These are phyloP conservation scores for Pelodiscus sinensis DNA, from an alignment of 2,113 vertebrate species.

Conservation along the genomic window DNA sequence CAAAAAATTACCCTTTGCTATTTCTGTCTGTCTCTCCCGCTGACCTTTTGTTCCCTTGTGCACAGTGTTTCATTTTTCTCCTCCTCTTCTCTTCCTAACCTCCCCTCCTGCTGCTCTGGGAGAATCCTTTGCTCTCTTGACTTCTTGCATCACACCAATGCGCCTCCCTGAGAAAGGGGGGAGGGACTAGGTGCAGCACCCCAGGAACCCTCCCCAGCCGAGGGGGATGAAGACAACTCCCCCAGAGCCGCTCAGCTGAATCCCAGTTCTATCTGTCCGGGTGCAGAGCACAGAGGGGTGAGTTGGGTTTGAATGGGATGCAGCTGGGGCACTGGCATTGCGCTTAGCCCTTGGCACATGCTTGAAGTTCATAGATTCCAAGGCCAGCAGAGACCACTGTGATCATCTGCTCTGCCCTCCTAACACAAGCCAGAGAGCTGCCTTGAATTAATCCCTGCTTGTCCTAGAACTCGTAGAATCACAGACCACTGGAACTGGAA, in stretches of 20 bases:
- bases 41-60: constrained; percentile 33
- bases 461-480: neutral
- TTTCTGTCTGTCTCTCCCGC: neutral
- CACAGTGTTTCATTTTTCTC: neutral
- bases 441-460: neutral
- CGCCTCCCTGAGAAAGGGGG: neutral
- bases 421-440: neutral
- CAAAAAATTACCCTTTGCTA: constrained; percentile 47
- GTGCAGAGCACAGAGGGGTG: neutral
- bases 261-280: neutral
- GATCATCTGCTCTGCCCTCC: neutral
- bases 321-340: neutral
- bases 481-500: too few relatives aligned
- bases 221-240: neutral
- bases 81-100: neutral
- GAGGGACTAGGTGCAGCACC: too few relatives aligned
- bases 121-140: neutral
- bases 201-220: neutral
- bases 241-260: neutral
- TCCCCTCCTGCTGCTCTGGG: rapidly evolving
- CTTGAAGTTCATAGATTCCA: neutral
- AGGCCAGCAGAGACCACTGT: neutral
- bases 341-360: neutral
- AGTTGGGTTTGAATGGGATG: neutral
- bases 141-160: neutral